phyloP scores from a whole-genome alignment of 2,113 vertebrate genomes.

The Brachyhypopomus occidentalis region DNA sequence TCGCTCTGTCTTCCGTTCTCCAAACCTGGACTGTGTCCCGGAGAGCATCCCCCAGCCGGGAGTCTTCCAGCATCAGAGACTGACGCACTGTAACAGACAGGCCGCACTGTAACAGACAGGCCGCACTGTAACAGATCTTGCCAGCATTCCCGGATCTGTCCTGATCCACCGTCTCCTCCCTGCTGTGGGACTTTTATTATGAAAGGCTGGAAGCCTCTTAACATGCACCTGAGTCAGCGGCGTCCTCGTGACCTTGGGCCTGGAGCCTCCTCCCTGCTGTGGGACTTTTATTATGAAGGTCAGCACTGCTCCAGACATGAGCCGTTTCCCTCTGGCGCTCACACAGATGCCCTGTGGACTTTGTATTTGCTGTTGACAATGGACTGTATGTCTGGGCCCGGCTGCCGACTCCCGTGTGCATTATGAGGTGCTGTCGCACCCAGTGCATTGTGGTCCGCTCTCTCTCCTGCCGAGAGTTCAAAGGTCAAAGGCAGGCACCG shows the following conservation, averaged over 20 bases:
- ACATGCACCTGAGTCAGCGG: not conserved
- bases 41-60: not conserved
- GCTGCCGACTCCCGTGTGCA: not conserved
- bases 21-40: not conserved
- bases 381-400: not conserved
- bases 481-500: too few species aligned
- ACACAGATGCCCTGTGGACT: not conserved
- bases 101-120: not conserved
- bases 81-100: not conserved
- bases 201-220: not conserved
- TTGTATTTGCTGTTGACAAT: not conserved
- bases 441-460: not conserved
- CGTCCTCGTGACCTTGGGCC: slow-evolving; percentile 34
- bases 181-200: not conserved
- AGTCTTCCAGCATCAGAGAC: not conserved
- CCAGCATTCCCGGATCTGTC: slow-evolving; percentile 1
- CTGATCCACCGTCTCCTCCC: too few species aligned
- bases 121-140: not conserved
- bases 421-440: slow-evolving; percentile 34
- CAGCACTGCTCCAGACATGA: not conserved
- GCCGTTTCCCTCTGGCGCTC: not conserved
- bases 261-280: slow-evolving; percentile 10
- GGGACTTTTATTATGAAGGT: not conserved
- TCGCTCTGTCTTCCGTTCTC: not conserved
- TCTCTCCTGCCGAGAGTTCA: too few species aligned